Evolutionary conservation across 2,797 vertebrate genomes (phyloP).

Genomic region (Prunella strophiata): DNA sequence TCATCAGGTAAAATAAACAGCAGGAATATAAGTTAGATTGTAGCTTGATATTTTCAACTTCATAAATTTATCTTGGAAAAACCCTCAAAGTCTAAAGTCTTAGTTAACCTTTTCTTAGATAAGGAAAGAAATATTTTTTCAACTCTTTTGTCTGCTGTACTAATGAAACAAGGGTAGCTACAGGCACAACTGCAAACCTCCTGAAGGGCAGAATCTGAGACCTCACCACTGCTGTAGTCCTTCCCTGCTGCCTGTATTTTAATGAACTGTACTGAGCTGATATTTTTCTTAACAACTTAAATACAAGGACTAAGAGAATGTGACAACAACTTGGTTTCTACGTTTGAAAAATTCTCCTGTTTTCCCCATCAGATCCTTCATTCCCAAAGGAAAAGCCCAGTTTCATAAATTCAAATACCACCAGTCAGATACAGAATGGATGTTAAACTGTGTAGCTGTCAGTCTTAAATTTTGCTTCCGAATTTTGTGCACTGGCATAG

Average conservation of each 20-base stretch:
- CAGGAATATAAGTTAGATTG: not conserved
- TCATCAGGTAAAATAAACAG: not conserved
- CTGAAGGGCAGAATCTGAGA: not conserved
- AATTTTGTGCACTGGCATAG: not conserved
- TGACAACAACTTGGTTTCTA: not conserved
- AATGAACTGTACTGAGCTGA: not conserved
- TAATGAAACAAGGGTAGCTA: not conserved
- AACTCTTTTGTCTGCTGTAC: not conserved
- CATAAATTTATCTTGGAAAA: not conserved
- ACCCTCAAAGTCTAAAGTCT: not conserved
- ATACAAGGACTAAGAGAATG: not conserved
- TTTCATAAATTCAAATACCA: not conserved
- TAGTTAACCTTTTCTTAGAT: not conserved
- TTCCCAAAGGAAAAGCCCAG: not conserved
- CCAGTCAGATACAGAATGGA: not conserved
- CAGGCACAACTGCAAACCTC: not conserved
- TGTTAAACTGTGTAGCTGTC: not conserved
- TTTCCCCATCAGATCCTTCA: not conserved
- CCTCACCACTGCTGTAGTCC: not conserved
- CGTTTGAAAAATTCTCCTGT: not conserved
- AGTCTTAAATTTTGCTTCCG: not conserved
- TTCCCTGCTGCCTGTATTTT: not conserved
- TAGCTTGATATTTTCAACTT: not conserved
- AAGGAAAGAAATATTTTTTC: not conserved
- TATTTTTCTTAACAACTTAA: not conserved